phyloP scores from a whole-genome alignment of 2,888 invertebrate species.

The Leptothorax acervorum region DNA sequence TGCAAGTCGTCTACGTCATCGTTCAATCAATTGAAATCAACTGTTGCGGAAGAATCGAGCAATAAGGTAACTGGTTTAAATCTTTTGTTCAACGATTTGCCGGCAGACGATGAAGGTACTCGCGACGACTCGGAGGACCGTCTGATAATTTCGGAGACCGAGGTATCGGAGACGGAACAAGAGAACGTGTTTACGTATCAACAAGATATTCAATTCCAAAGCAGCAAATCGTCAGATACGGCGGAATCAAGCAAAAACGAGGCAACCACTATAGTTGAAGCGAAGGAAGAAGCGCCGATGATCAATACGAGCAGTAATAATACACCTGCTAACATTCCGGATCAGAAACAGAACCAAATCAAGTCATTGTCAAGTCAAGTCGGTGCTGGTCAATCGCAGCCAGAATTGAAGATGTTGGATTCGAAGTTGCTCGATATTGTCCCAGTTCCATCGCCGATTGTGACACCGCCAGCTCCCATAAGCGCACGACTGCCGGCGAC shows the following conservation, averaged over 20 bases:
- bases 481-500: constrained; percentile 83
- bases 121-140: constrained; percentile 87
- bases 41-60: constrained; percentile 70
- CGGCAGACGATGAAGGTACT: constrained; percentile 82
- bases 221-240: constrained; percentile 67
- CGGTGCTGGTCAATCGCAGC: constrained; percentile 59
- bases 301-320: constrained; percentile 8
- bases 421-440: constrained; percentile 76
- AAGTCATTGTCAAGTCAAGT: constrained; percentile 54
- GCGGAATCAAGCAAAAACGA: constrained; percentile 69
- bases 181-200: constrained; percentile 87
- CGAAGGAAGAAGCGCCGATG: constrained; percentile 54
- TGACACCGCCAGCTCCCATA: constrained; percentile 81
- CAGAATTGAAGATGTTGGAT: constrained; percentile 67
- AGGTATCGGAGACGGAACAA: constrained; percentile 88
- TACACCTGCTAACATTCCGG: constrained; percentile 42
- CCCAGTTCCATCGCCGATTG: constrained; percentile 74
- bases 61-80: constrained; percentile 79
- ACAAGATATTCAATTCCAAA: constrained; percentile 87
- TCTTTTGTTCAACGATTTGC: constrained; percentile 84
- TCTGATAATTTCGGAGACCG: constrained; percentile 88
- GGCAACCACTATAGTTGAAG: constrained; percentile 52
- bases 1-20: constrained; percentile 86
- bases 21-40: constrained; percentile 85
- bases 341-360: constrained; percentile 60